A percentile compares a stretch with the other conserved stretches of the same genome.
Evolutionary conservation across 1,140 invertebrate genomes (phyloP).

Genomic region (Cotesia typhae): DNA sequence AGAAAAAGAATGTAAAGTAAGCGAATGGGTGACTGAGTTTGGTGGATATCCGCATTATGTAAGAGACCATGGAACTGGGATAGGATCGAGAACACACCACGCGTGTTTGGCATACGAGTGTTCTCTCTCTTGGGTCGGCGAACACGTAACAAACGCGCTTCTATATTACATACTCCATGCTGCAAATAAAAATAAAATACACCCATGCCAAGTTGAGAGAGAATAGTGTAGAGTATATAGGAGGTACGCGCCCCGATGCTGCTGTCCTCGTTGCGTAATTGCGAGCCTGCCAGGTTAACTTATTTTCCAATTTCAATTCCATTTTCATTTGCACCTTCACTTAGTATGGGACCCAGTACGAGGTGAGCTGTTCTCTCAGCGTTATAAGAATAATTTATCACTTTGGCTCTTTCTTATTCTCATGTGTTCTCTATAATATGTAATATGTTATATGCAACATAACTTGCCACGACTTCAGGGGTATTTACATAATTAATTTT

Average conservation of each 20-base stretch:
- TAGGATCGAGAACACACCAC: constrained; percentile 21
- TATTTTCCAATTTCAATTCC: constrained; percentile 17
- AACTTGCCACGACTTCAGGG: too few relatives aligned
- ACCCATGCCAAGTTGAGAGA: not conserved
- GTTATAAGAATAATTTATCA: not conserved
- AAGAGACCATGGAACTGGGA: constrained; percentile 18
- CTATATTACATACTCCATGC: too few relatives aligned
- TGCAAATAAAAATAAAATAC: not conserved
- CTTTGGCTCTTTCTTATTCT: not conserved
- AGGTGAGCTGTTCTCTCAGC: not conserved
- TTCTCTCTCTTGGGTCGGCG: not conserved
- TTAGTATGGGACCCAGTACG: not conserved
- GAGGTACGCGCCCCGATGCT: constrained; percentile 18
- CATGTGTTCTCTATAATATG: too few relatives aligned
- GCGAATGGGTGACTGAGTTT: not conserved
- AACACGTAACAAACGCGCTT: too few relatives aligned
- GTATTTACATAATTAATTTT: too few relatives aligned
- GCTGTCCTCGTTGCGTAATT: constrained; percentile 26
- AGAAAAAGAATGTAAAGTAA: constrained; percentile 9
- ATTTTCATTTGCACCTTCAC: constrained; percentile 23
- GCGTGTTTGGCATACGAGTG: constrained; percentile 16
- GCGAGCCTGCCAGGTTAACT: constrained; percentile 5
- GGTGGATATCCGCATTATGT: constrained; percentile 25
- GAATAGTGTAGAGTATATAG: not conserved
- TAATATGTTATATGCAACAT: too few relatives aligned